Conservation (phyloP, 2,797 vertebrate species). For the Sebastiscus albofasciatus region DNA sequence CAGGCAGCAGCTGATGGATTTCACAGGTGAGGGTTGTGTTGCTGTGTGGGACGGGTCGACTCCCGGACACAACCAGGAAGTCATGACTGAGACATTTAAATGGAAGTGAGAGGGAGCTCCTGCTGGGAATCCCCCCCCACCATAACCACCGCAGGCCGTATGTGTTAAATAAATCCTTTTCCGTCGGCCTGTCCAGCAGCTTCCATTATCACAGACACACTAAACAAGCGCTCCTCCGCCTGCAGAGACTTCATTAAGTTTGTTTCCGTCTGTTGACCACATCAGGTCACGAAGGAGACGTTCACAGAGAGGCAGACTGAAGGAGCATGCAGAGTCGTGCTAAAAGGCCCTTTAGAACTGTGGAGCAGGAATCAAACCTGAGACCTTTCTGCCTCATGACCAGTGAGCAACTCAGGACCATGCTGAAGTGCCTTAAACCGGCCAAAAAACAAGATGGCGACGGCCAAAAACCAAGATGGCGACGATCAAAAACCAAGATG, state of each 20-base stretch:
- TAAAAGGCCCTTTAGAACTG: no score
- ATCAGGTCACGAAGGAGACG: background rate
- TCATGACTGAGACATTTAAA: background rate
- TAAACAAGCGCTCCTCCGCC: conserved; percentile 23
- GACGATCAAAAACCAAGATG: no score
- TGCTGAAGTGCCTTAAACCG: no score
- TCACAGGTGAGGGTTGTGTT: conserved; percentile 9
- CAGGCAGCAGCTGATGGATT: conserved; percentile 16
- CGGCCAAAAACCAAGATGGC: no score
- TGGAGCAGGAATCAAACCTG: no score
- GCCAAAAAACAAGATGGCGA: no score
- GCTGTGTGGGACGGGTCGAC: conserved; percentile 31
- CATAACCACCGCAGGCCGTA: no score
- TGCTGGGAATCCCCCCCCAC: no score
- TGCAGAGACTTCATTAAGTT: conserved; percentile 12
- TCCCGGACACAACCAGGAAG: conserved; percentile 17
- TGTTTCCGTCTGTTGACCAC: conserved; percentile 29
- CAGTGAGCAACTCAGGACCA: no score
- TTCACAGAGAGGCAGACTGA: background rate
- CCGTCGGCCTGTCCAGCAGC: conserved; percentile 15
- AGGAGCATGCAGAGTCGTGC: no score
- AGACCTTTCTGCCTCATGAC: no score
- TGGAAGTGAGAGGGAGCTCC: background rate
- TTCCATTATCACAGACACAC: conserved; percentile 7
- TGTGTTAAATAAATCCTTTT: background rate